Evolutionary conservation across 1,140 invertebrate genomes (phyloP), one percentile per base, ranked within the genome.

Genomic region (Aphis craccivora): DNA sequence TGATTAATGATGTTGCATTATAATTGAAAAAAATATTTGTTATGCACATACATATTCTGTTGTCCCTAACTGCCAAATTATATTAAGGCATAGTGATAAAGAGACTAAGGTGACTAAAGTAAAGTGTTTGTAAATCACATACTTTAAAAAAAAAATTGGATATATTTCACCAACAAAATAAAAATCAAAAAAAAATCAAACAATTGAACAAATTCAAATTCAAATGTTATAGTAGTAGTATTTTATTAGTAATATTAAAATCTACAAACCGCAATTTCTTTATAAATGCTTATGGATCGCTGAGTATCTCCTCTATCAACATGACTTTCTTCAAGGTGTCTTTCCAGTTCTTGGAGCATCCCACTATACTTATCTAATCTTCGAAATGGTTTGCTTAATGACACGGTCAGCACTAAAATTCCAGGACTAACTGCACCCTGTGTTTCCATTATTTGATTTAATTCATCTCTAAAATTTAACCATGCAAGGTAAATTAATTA

Each of bases 241-340:
- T 89, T 53, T 43, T 83, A 48, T 48, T n/a, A n/a, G 25, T 20
- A 2, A 87, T 18, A 87, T 7, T 45, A 88, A 89, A 89, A 53
- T 35, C 20, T 53, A 96, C 97, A 96, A 96, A 99, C 98, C 94
- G 98, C 97, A 94, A 99, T 98, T 94, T 99, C 98, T 95, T 98
- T 98, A 95, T 99, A 99, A 48, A 99, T 97, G 94, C 97, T 97
- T 94, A 99, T 97, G 84, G 98, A 98, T 94, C 99, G 96, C 95
- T 99, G 99, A 2, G 98, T 98, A 95, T 99, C 99, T 6, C 99
- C 99, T 94, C 99, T 96, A 95, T 99, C 99, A 5, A 98, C 96
- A 95, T 99, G 99, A 95, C 97, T 97, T 95, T 99, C 99, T 96
- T 99, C 98, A 55, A 99, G 97, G 95, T 99, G 98, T 94, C 99